These are phyloP conservation scores for Troglohyphantes excavatus DNA, from an alignment of 2,888 invertebrate species.

Conservation along the genomic window DNA sequence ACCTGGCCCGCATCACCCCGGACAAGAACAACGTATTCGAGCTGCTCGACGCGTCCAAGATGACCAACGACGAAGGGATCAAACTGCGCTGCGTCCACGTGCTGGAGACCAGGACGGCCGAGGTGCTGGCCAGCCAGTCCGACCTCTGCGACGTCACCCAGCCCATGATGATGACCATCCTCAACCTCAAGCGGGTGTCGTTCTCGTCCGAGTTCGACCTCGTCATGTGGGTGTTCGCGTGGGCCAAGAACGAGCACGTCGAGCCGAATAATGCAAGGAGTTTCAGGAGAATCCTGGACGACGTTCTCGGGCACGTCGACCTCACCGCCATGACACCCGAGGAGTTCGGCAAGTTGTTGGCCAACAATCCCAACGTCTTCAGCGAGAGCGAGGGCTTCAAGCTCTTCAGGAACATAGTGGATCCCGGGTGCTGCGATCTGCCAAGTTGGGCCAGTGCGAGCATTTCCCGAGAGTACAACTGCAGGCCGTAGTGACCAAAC, in stretches of 20 bases:
- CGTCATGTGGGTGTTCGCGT: slow-evolving; percentile 19
- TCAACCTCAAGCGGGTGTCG: neutral
- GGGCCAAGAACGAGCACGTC: slow-evolving; percentile 11
- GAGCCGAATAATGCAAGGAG: neutral
- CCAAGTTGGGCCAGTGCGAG: slow-evolving; percentile 7
- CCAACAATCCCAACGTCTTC: neutral
- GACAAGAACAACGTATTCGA: slow-evolving; percentile 17
- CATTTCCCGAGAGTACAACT: too few species aligned
- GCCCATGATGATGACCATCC: neutral
- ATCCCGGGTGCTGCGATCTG: slow-evolving; percentile 4
- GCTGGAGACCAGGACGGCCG: neutral
- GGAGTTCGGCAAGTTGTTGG: slow-evolving; percentile 3
- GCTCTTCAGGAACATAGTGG: slow-evolving; percentile 42
- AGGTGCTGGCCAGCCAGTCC: neutral
- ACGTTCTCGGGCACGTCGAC: neutral
- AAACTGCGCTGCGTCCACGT: neutral
- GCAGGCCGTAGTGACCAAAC: too few species aligned
- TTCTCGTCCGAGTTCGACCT: slow-evolving; percentile 27
- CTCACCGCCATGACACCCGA: neutral
- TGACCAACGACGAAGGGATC: neutral
- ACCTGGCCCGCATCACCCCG: neutral
- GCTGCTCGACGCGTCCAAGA: neutral
- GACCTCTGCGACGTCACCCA: slow-evolving; percentile 3
- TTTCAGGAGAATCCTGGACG: neutral
- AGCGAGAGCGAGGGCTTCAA: slow-evolving; percentile 3